Evolutionary conservation across 2,888 invertebrate genomes (phyloP).

Genomic region (Agrotis clavis): DNA sequence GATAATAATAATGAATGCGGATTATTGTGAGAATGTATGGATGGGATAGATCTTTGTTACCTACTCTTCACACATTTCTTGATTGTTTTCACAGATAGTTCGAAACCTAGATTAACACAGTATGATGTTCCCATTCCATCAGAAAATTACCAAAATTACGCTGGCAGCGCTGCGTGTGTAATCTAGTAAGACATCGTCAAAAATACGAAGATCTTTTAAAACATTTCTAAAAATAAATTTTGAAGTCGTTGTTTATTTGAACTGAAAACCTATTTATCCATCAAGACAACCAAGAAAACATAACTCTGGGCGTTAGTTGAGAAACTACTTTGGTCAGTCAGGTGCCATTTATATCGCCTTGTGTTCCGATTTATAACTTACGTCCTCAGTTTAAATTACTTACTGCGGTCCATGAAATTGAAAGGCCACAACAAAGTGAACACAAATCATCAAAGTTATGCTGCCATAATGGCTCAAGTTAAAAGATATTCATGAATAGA

Average conservation of each 20-base stretch:
- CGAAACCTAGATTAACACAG: too few species aligned
- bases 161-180: too few species aligned
- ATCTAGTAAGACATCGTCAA: too few species aligned
- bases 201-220: not conserved
- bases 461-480: slow-evolving; percentile 7
- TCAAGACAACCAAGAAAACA: slow-evolving; percentile 26
- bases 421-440: slow-evolving; percentile 27
- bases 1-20: too few species aligned
- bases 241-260: slow-evolving; percentile 13
- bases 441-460: slow-evolving; percentile 18
- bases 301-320: slow-evolving; percentile 21
- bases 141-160: too few species aligned
- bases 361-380: slow-evolving; percentile 39
- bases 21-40: too few species aligned
- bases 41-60: too few species aligned
- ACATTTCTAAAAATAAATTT: not conserved
- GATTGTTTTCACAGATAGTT: too few species aligned
- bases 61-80: too few species aligned
- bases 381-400: slow-evolving; percentile 35
- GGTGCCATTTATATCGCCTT: slow-evolving; percentile 40
- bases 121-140: too few species aligned
- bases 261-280: slow-evolving; percentile 9
- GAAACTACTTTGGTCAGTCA: slow-evolving; percentile 28
- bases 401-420: slow-evolving; percentile 24
- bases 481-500: slow-evolving; percentile 11